These are phyloP conservation scores for Coturnix japonica DNA, from an alignment of 2,113 vertebrate genomes.

Conservation along the genomic window DNA sequence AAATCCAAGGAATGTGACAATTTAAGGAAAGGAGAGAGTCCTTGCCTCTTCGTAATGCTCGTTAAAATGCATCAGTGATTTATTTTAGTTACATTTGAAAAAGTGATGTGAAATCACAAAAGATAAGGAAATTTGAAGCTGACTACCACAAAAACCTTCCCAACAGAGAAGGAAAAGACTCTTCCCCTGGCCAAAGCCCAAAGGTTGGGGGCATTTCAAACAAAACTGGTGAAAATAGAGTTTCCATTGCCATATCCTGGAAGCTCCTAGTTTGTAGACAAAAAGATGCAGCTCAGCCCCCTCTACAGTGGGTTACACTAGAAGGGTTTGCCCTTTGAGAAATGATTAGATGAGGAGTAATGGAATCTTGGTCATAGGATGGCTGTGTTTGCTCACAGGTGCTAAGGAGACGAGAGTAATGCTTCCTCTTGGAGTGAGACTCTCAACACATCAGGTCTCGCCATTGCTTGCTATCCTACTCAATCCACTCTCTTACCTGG, in stretches of 20 bases:
- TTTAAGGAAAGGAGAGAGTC: neutral
- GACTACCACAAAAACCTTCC: neutral
- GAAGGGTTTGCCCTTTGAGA: neutral
- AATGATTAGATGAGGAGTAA: neutral
- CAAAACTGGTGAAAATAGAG: neutral
- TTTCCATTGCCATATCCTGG: neutral
- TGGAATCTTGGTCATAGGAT: neutral
- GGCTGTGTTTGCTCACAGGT: neutral
- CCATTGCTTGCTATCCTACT: neutral
- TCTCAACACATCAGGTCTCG: neutral
- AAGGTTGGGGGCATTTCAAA: neutral
- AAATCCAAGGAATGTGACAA: neutral
- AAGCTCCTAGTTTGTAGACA: rapidly evolving
- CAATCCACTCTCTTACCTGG: neutral
- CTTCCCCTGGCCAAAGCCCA: neutral
- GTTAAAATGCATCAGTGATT: neutral
- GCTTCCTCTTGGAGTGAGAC: neutral
- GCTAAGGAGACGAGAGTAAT: neutral
- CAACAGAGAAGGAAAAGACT: neutral
- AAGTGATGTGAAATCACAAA: neutral
- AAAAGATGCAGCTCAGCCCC: neutral
- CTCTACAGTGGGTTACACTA: rapidly evolving
- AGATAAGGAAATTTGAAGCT: neutral
- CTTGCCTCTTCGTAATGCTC: neutral
- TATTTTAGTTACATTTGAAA: neutral